Base-by-base conservation (phyloP, 1,140 invertebrate species). In the Acyrthosiphon pisum region DNA sequence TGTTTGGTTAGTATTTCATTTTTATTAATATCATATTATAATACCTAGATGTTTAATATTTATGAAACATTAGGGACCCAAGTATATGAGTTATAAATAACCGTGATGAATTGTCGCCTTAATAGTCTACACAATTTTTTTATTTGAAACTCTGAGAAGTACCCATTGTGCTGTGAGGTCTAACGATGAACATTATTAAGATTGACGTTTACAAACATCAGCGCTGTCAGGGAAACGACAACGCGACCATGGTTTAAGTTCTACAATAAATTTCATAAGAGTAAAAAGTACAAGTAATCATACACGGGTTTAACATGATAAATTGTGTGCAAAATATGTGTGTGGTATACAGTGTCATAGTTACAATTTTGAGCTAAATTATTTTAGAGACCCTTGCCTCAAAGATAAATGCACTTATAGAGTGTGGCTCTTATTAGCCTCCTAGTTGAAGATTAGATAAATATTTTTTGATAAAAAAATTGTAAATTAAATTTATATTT, bases 131-230 rank as follows among this genome's bases (percentile, higher is more conserved):
- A 84, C 22, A 26, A 23, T 41, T 41, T 84, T 84, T 84, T 41
- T 84, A 84, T 84, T 86, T 30, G 23, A 44, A 44, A 86, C 41
- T 86, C 11, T 3, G 37, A 44, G 11, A 23, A 44, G 83, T 23
- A 44, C 23, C 35, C 22, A 86, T 44, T 86, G 41, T 44, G 8
- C 37, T 41, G 35, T 26, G 37, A 37, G 41, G 23, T 86, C 22
- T 86, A 44, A 86, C 23, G 41, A 86, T 46, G 23, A 86, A 44
- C 41, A 46, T 86, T 86, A 86, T 86, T 86, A 86, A 86, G 41
- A 86, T 86, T 44, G 83, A 30, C 83, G 26, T 86, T 26, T 44
- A 26, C 41, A 41, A 44, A 44, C 41, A 86, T 86, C 83, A 41
- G 46, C 37, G 26, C 26, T 46, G 83, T 86, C 41, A 30, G 26